A percentile compares a stretch with the other conserved stretches of the same genome.
Evolutionary conservation across 1,140 invertebrate species (phyloP).

Genomic region (Periplaneta americana): DNA sequence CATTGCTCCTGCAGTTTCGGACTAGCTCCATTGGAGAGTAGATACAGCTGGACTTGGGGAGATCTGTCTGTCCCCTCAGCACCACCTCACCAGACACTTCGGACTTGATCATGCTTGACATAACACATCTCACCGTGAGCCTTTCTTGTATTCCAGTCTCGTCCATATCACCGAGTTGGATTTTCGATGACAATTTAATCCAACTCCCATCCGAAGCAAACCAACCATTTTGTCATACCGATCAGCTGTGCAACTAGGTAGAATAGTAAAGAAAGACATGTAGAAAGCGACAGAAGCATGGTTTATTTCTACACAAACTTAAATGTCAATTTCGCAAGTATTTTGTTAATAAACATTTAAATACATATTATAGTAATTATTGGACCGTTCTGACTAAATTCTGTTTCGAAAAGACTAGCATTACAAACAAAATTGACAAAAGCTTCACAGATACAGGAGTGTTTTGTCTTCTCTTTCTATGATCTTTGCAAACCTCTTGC

Average conservation of each 20-base stretch:
- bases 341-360: too few species aligned
- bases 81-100: neutral
- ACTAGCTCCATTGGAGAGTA: neutral
- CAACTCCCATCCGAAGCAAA: neutral
- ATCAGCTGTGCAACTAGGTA: slow-evolving; percentile 9
- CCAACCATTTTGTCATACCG: slow-evolving; percentile 12
- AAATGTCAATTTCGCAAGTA: too few species aligned
- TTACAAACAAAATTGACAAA: too few species aligned
- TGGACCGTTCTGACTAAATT: too few species aligned
- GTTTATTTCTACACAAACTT: too few species aligned
- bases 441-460: too few species aligned
- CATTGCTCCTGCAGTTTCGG: neutral
- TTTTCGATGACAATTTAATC: slow-evolving; percentile 8
- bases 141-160: neutral
- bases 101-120: neutral
- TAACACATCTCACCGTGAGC: neutral
- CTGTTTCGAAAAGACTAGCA: too few species aligned
- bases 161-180: neutral
- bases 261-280: neutral
- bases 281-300: neutral
- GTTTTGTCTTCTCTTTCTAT: neutral
- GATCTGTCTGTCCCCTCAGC: neutral
- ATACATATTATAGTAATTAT: too few species aligned
- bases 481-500: neutral
- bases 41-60: neutral